Evolutionary conservation across 2,888 invertebrate genomes (phyloP).

Genomic region (Andrena trimmerana): DNA sequence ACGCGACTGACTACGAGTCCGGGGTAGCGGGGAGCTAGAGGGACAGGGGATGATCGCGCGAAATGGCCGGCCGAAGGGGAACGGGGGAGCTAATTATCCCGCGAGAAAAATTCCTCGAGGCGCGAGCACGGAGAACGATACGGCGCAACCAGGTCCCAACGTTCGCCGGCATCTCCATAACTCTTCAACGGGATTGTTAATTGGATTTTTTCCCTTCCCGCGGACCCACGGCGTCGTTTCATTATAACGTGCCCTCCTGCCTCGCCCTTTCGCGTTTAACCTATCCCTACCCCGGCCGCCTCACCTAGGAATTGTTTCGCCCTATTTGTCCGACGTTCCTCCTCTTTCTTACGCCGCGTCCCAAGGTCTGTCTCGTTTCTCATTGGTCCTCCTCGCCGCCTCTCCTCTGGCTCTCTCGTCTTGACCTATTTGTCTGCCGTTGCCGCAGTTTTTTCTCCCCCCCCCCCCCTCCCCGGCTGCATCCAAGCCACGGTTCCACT

Average conservation of each 20-base stretch:
- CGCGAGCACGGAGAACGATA: slow-evolving; percentile 37
- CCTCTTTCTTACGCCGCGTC: not conserved
- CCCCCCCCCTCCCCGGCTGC: not conserved
- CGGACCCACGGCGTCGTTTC: slow-evolving; percentile 39
- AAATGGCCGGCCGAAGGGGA: slow-evolving; percentile 33
- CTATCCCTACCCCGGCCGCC: not conserved
- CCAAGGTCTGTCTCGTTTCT: slow-evolving; percentile 16
- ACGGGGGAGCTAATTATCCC: slow-evolving; percentile 69
- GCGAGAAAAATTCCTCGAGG: slow-evolving; percentile 70
- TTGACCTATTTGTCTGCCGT: slow-evolving; percentile 34
- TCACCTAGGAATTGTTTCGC: slow-evolving; percentile 39
- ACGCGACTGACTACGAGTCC: slow-evolving; percentile 42
- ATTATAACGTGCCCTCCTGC: slow-evolving; percentile 43
- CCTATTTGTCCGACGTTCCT: slow-evolving; percentile 30
- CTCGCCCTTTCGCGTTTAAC: slow-evolving; percentile 17
- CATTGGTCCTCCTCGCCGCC: slow-evolving; percentile 15
- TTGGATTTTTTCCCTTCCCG: slow-evolving; percentile 67
- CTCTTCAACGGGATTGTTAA: slow-evolving; percentile 75
- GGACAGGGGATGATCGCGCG: slow-evolving; percentile 41
- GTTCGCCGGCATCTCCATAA: slow-evolving; percentile 67
- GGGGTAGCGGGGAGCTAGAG: not conserved
- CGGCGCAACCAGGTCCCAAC: slow-evolving; percentile 40
- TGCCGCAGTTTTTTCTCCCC: not conserved
- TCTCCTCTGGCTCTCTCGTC: slow-evolving; percentile 6
- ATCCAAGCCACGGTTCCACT: not conserved